phyloP scores from a whole-genome alignment of 2,113 vertebrate species.

The Pollachius pollachius region DNA sequence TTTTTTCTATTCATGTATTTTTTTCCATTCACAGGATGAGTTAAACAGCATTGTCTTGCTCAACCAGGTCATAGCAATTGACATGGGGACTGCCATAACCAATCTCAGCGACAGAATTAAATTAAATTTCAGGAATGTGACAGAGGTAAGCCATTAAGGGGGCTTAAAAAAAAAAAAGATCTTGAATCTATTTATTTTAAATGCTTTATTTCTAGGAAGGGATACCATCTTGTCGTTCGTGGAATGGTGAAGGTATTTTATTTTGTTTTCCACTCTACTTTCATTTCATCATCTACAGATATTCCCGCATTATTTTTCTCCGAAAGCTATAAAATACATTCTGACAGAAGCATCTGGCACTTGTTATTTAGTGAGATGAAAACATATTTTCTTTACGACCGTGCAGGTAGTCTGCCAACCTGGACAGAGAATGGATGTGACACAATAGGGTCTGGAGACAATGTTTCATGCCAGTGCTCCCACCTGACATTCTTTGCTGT shows the following conservation, averaged over 20 bases:
- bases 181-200: neutral
- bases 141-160: conserved; percentile 38
- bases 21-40: conserved; percentile 45
- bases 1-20: neutral
- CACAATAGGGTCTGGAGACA: neutral
- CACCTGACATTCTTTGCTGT: conserved; percentile 75
- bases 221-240: conserved; percentile 53
- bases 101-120: conserved; percentile 57
- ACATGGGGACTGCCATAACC: conserved; percentile 48
- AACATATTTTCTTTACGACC: neutral
- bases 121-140: conserved; percentile 27
- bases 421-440: conserved; percentile 62
- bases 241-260: conserved; percentile 62
- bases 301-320: neutral
- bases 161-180: neutral
- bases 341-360: neutral
- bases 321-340: neutral
- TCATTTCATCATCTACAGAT: neutral
- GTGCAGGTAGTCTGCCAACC: conserved; percentile 46
- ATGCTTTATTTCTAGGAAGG: conserved; percentile 33
- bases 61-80: conserved; percentile 52
- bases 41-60: conserved; percentile 43
- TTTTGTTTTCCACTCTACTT: neutral
- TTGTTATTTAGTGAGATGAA: neutral
- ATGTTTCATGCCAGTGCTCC: conserved; percentile 49